Evolutionary conservation across 2,888 invertebrate genomes (phyloP).

Genomic region (Thumatha senex): DNA sequence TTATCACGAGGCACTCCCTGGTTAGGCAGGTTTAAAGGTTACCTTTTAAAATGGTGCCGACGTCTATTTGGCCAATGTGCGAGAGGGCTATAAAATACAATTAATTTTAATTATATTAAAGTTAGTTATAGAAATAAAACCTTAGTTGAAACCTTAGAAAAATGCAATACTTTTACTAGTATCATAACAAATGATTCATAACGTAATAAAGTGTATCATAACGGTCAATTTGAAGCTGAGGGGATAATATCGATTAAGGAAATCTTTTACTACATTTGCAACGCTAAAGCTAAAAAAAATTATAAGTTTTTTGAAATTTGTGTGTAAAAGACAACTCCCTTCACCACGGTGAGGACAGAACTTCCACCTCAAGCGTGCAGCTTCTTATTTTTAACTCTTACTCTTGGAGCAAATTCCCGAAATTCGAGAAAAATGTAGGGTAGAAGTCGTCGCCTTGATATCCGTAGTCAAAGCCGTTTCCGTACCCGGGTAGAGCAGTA

Average conservation of each 20-base stretch:
- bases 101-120: conserved; percentile 9
- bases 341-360: conserved; percentile 26
- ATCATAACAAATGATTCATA: too few species aligned
- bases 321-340: conserved; percentile 8
- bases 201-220: too few species aligned
- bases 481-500: conserved; percentile 26
- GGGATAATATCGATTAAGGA: too few species aligned
- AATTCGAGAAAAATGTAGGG: conserved; percentile 62
- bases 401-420: conserved; percentile 64
- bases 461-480: conserved; percentile 13
- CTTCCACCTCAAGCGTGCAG: conserved; percentile 63
- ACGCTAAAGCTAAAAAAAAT: neutral
- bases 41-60: conserved; percentile 23
- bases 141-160: too few species aligned
- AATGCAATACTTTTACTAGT: too few species aligned
- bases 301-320: too few species aligned
- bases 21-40: conserved; percentile 12
- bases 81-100: conserved; percentile 28
- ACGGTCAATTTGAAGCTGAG: too few species aligned
- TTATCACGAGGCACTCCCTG: conserved; percentile 20
- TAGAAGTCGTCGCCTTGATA: conserved; percentile 50
- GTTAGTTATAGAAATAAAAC: too few species aligned
- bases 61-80: conserved; percentile 1
- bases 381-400: conserved; percentile 53
- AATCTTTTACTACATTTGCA: neutral